phyloP scores from a whole-genome alignment of 64 coral and sea anemone genomes.

The Dendronephthya gigantea region DNA sequence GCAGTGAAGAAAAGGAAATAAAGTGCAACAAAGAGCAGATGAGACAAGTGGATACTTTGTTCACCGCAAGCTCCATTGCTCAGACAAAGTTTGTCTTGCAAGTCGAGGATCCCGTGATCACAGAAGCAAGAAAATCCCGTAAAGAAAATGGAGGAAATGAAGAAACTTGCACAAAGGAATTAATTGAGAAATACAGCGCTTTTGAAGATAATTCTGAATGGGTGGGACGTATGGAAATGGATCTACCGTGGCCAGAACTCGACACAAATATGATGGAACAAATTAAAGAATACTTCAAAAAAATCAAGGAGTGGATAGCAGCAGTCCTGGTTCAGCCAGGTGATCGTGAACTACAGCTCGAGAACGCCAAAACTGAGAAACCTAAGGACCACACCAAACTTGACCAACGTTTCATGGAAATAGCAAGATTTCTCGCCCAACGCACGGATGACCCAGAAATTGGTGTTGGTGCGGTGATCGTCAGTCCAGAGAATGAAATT shows the following conservation, averaged over 20 bases:
- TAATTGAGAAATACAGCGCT: background rate
- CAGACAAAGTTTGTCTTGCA: conserved; percentile 32
- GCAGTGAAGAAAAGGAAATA: no score
- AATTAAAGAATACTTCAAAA: background rate
- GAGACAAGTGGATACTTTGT: conserved; percentile 28
- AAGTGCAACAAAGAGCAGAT: no score
- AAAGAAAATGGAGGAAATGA: background rate
- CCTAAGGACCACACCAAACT: background rate
- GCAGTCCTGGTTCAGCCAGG: background rate
- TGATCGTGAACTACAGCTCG: no score
- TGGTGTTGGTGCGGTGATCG: conserved; percentile 18
- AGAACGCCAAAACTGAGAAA: no score
- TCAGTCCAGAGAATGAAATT: background rate
- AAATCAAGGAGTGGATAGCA: conserved; percentile 9
- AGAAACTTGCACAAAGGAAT: no score
- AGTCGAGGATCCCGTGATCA: background rate
- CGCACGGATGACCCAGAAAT: conserved; percentile 44
- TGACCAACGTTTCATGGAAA: background rate
- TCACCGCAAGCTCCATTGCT: conserved; percentile 24
- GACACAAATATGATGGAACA: background rate
- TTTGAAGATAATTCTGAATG: background rate
- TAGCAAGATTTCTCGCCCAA: conserved; percentile 40
- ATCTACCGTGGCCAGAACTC: conserved; percentile 26
- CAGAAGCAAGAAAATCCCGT: background rate
- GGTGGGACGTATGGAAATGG: background rate